phyloP scores from a whole-genome alignment of 2,113 vertebrate genomes.

The Ochotona curzoniae region DNA sequence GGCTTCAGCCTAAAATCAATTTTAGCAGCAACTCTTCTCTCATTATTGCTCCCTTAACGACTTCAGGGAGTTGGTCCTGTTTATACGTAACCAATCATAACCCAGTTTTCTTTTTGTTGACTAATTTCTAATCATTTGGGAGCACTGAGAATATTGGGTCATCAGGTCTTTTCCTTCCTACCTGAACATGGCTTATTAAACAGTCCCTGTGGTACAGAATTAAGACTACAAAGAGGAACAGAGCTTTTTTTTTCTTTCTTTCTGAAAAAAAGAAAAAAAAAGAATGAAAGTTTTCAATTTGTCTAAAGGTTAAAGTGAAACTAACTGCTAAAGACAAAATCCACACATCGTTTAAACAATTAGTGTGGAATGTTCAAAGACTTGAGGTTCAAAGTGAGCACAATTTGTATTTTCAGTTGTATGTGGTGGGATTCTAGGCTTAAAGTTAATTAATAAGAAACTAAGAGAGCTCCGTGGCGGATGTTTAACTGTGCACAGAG shows the following conservation, averaged over 20 bases:
- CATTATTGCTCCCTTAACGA: slow-evolving; percentile 74
- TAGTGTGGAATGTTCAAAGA: slow-evolving; percentile 77
- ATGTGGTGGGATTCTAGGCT: slow-evolving; percentile 69
- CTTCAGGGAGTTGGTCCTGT: slow-evolving; percentile 70
- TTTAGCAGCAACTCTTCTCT: slow-evolving; percentile 78
- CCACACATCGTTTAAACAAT: slow-evolving; percentile 79
- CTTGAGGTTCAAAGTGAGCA: slow-evolving; percentile 76
- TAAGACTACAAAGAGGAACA: slow-evolving; percentile 76
- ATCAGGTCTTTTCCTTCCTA: slow-evolving; percentile 74
- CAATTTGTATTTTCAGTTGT: slow-evolving; percentile 77
- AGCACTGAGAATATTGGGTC: slow-evolving; percentile 72
- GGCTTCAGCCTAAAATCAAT: slow-evolving; percentile 74
- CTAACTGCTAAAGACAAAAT: slow-evolving; percentile 75
- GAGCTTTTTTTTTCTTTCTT: slow-evolving; percentile 59
- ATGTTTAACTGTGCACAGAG: slow-evolving; percentile 57
- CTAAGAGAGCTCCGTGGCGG: slow-evolving; percentile 60
- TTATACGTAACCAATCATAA: slow-evolving; percentile 73
- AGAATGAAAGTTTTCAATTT: slow-evolving; percentile 76
- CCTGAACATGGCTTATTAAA: slow-evolving; percentile 76
- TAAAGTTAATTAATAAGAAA: slow-evolving; percentile 81
- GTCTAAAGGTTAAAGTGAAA: slow-evolving; percentile 80
- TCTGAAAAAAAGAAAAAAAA: slow-evolving; percentile 33
- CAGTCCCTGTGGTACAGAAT: slow-evolving; percentile 67
- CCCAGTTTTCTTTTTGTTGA: slow-evolving; percentile 58
- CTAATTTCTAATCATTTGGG: slow-evolving; percentile 77